A percentile compares a stretch with the other conserved stretches of the same genome.
These are phyloP conservation scores for Gymnothorax reevesii DNA, from an alignment of 2,797 vertebrate species.

Conservation along the genomic window DNA sequence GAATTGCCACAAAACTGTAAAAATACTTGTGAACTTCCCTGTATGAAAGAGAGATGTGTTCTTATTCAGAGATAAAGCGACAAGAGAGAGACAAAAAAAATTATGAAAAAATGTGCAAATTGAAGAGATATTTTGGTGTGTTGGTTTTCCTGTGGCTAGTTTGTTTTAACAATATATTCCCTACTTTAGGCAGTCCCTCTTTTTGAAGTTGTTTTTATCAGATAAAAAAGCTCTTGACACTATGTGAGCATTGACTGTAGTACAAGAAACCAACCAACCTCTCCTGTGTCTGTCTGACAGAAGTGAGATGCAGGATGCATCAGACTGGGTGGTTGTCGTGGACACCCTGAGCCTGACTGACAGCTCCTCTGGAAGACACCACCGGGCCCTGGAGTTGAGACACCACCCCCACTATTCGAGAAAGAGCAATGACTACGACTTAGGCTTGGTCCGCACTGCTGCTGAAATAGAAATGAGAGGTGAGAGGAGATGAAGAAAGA, in stretches of 20 bases:
- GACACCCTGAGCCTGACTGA: slow-evolving; percentile 58
- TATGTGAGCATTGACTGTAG: neutral
- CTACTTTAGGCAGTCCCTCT: too few relatives aligned
- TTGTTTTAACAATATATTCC: too few relatives aligned
- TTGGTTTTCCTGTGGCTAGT: too few relatives aligned
- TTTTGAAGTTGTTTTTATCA: neutral
- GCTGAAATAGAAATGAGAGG: slow-evolving; percentile 62
- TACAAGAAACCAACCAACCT: neutral
- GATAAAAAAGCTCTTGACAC: neutral
- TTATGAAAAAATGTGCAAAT: too few relatives aligned
- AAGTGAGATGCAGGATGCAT: slow-evolving; percentile 53
- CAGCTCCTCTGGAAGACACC: slow-evolving; percentile 54
- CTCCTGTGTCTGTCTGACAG: slow-evolving; percentile 51
- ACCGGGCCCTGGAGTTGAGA: slow-evolving; percentile 62
- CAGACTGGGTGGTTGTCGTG: slow-evolving; percentile 69
- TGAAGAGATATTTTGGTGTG: too few relatives aligned
- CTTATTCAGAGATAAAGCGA: too few relatives aligned
- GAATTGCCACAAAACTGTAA: too few relatives aligned
- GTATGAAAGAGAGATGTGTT: too few relatives aligned
- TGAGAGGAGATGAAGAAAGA: slow-evolving; percentile 40
- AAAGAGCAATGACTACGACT: slow-evolving; percentile 71
- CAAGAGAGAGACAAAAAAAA: too few relatives aligned
- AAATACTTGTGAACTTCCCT: too few relatives aligned
- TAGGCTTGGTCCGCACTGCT: slow-evolving; percentile 72
- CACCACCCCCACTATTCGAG: slow-evolving; percentile 64